Base-by-base conservation (phyloP, 2,113 vertebrate species). In the Elanus axillaris region DNA sequence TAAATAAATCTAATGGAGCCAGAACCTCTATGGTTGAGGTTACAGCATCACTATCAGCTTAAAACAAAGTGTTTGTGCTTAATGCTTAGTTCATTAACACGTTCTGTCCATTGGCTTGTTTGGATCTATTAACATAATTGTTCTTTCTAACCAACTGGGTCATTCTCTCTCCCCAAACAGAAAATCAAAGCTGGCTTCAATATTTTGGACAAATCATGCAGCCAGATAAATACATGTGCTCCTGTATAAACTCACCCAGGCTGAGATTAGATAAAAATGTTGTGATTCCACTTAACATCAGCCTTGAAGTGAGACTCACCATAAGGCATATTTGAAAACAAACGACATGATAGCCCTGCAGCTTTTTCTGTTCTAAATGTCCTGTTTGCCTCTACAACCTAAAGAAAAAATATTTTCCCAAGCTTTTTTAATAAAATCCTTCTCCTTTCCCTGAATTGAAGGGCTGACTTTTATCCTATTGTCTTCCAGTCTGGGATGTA, bases 91-190 rank as follows among this genome's bases (percentile, higher is more conserved):
- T 98, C 97, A 98, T 97, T 97, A 97, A 85, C 83, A 6, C 34
- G 6, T 96, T 96, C 95, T 96, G 95, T 98, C 97, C 95, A 86
- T 97, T 97, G 98, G 97, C 96, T 98, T 34, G 1, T 97, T 97
- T 97, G 95, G 97, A 38, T 96, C 97, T 98, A 98, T 98, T 98
- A 98, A 98, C 97, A 90, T 98, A 98, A 98, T 98, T 97, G 97
- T 98, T 98, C 96, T 96, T 97, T 94, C 96, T 97, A 96, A 97
- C 96, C 96, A 98, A 98, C 97, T 97, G 97, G 96, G 97, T 98
- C 97, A 96, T 97, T 97, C 94, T 95, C 87, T 94, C 79, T 98
- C 92, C 90, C 90, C 40, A 71, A 92, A 98, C 76, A 93, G 95
- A 96, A 97, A 92, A 97, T 96, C 96, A 97, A 96, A 94, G 93